Conservation (phyloP, 2,113 vertebrate genomes). For the Noturus placidus region DNA sequence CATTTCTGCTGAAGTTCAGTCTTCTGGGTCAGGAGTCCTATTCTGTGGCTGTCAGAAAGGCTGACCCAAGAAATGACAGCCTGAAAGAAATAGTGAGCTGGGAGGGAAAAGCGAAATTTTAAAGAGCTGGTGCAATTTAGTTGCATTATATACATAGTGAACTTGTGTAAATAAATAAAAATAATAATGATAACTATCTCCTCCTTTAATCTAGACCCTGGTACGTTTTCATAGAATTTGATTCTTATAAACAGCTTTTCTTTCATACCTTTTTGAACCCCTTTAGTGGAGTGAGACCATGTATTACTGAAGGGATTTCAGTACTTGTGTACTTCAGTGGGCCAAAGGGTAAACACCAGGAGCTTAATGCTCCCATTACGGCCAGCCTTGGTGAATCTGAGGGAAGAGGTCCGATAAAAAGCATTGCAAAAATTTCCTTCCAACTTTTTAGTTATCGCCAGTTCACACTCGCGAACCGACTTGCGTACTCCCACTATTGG, state of each 20-base stretch:
- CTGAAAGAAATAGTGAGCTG: background rate
- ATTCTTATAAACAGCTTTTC: background rate
- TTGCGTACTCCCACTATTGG: background rate
- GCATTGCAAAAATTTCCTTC: background rate
- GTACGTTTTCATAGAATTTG: background rate
- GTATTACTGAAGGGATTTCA: background rate
- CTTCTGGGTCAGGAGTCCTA: slow-evolving; percentile 79
- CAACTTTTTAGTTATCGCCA: background rate
- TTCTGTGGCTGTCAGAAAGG: slow-evolving; percentile 75
- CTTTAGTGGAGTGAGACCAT: background rate
- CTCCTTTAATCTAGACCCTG: background rate
- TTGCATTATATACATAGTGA: background rate
- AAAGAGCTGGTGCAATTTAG: background rate
- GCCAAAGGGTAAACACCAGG: background rate
- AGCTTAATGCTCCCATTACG: background rate
- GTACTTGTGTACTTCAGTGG: background rate
- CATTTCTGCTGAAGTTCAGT: slow-evolving; percentile 54
- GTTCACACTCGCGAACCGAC: background rate
- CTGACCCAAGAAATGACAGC: slow-evolving; percentile 53
- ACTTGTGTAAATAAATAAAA: too few relatives aligned
- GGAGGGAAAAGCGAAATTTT: background rate
- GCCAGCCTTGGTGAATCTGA: background rate
- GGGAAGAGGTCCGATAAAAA: background rate
- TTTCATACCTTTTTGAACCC: background rate
- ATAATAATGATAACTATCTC: background rate